Evolutionary conservation across 2,888 invertebrate species (phyloP), one percentile per base, ranked within the genome.

Genomic region (Cotesia congregata): DNA sequence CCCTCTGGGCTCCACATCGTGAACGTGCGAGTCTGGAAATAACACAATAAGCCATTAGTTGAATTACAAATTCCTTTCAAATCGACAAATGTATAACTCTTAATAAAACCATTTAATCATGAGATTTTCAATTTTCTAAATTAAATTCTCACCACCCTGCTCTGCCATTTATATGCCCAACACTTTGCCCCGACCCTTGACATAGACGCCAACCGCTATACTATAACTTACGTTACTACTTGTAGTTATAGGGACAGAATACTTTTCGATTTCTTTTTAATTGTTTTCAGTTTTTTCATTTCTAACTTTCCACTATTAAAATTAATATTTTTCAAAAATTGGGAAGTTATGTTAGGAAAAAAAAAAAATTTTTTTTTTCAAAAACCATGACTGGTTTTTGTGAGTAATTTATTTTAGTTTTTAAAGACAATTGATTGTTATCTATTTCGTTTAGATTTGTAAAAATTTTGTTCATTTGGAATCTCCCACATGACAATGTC

Each of bases 161-260:
- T 12, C 9, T 50, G 9, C 50, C 50, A 50, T 50, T 50, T 64
- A 74, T 73, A 17, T 17, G 15, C 20, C 70, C 20, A 41, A 30
- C 60, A 41, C 30, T 30, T 30, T 30, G 50, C 12, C 7, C 9
- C 50, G 4, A 50, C 50, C 50, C 50, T 12, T 50, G 7, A 50
- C 50, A 12, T 12, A 7, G 7, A 12, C 12, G 12, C 9, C 12
- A 12, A 50, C 50, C 50, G 7, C 12, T 50, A 41, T 9, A 50
- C 50, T 30, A 12, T 50, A 50, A 50, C 50, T 50, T 50, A 50
- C 50, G 50, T 64, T 67, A 40, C 72, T 15, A 78, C 68, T 65
- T 72, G 68, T 74, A 30, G 30, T 30, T 30, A 74, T 74, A 79
- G 68, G 70, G 74, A 76, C 72, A 69, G 50, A 50, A 60, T 60